Evolutionary conservation across 2,797 vertebrate species (phyloP), one percentile per base, ranked within the genome.

Genomic region (Galaxias olidus): DNA sequence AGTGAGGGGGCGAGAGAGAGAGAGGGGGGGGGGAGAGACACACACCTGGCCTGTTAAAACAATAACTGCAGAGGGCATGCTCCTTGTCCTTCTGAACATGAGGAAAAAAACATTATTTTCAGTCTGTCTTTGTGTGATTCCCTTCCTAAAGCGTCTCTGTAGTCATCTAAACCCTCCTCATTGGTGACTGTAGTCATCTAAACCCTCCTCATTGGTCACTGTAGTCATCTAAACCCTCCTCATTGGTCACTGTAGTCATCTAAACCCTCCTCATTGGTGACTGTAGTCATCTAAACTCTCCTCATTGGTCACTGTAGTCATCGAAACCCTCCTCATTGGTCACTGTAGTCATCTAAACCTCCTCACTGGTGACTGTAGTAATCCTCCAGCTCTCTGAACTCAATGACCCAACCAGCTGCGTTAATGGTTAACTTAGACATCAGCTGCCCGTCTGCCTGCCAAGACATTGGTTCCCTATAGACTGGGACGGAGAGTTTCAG

Each of bases 341-440:
- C 15, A 46, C 17, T 59, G 44, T 12, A 13, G 17, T 17, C 48
- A 59, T 14, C 61, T n/a, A n/a, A n/a, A n/a, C 51, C 11, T 15
- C 1, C 12, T 59, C 43, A 46, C 44, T 47, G 57, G 19, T 46
- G 43, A 46, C 17, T 59, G 44, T 12, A 13, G 17, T 17, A 30
- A 59, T 14, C 61, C 14, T n/a, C 7, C 0, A 46, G 12, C 18
- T 45, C 44, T 52, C 43, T 44, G 15, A 17, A 43, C 52, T 4
- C 42, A 4, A 45, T 30, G 12, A 41, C 19, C 53, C 30, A 15
- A 20, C 55, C 63, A 51, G 53, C 53, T 65, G 52, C 14, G 47
- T 20, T 57, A 56, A 46, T 12, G 41, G 40, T 59, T 59, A 19
- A 45, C 40, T 66, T 66, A 51, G n/a, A 59, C 59, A 66, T 66